These are phyloP conservation scores for Formicarius rufipectus DNA, from an alignment of 2,113 vertebrate genomes.

Conservation along the genomic window DNA sequence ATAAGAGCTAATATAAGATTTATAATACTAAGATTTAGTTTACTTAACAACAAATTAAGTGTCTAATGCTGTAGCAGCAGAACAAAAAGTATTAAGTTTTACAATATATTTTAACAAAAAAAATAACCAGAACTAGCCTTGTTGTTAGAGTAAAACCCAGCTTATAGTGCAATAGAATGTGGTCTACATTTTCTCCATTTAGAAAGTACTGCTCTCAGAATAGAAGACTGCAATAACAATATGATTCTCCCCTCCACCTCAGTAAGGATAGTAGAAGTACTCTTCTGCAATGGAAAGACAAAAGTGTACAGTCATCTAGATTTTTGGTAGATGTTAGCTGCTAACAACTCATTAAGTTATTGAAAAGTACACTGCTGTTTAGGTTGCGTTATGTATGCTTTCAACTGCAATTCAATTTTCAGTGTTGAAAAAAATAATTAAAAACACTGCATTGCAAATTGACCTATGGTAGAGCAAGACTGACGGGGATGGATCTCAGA, in stretches of 20 bases:
- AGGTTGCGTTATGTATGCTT: background rate
- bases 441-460: background rate
- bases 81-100: background rate
- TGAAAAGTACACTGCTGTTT: background rate
- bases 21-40: background rate
- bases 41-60: background rate
- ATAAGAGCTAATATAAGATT: background rate
- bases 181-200: background rate
- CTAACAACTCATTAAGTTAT: background rate
- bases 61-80: background rate
- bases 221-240: background rate
- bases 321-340: background rate
- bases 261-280: background rate
- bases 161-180: background rate
- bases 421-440: background rate
- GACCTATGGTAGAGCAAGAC: background rate
- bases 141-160: background rate
- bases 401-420: background rate
- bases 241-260: rapidly evolving
- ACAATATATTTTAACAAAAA: background rate
- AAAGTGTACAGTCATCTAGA: background rate
- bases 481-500: background rate
- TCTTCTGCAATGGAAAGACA: background rate
- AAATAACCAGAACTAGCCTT: background rate
- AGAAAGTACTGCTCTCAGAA: background rate